These are phyloP conservation scores for Tipula confusa DNA, from an alignment of 2,888 invertebrate species.

Conservation along the genomic window DNA sequence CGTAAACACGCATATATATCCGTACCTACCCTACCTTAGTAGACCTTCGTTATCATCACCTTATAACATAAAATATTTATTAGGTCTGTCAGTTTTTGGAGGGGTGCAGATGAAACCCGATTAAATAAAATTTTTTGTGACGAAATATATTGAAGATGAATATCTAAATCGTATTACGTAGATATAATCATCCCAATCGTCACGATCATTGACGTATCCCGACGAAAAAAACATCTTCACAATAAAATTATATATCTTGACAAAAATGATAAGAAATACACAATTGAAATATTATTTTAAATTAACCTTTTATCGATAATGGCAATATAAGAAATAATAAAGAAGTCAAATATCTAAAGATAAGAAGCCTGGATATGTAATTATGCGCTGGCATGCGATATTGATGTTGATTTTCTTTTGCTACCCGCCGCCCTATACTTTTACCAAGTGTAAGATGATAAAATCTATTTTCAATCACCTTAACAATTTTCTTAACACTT, in stretches of 20 bases:
- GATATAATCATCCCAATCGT: background rate
- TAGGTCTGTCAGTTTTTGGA: background rate
- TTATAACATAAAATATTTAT: background rate
- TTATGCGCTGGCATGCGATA: background rate
- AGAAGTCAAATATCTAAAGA: background rate
- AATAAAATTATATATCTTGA: background rate
- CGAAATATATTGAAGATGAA: background rate
- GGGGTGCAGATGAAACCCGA: background rate
- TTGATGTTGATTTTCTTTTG: background rate
- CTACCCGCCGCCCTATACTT: background rate
- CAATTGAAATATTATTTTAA: conserved; percentile 25
- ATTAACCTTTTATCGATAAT: background rate
- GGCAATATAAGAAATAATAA: background rate
- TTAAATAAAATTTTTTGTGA: background rate
- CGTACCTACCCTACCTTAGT: background rate
- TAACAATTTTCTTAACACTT: conserved; percentile 12
- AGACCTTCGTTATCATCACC: background rate
- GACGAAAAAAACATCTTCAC: too few species aligned
- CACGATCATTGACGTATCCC: background rate
- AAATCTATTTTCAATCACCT: conserved; percentile 25
- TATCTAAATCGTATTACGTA: background rate
- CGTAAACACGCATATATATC: background rate
- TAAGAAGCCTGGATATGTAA: background rate
- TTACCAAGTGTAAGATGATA: background rate
- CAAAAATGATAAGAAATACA: background rate